Evolutionary conservation across 2,113 vertebrate genomes (phyloP).

Genomic region (Hystrix brachyura): DNA sequence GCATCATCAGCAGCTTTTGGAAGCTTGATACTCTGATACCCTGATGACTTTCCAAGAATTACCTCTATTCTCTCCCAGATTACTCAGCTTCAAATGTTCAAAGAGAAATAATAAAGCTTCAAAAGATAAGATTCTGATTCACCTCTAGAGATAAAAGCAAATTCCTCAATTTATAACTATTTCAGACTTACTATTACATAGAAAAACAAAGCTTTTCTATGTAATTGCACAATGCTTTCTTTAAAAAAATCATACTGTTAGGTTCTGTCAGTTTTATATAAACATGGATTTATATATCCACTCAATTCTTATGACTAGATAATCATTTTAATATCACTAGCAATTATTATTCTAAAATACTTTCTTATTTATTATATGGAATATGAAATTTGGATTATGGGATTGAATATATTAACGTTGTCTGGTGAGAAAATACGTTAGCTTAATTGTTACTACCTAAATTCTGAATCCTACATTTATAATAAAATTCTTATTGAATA

Average conservation of each 20-base stretch:
- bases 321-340: not conserved
- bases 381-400: constrained; percentile 21
- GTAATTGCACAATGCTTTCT: not conserved
- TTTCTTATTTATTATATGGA: not conserved
- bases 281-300: not conserved
- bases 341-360: not conserved
- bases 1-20: not conserved
- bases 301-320: not conserved
- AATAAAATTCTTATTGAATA: not conserved
- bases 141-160: not conserved
- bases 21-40: not conserved
- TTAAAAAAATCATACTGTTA: not conserved
- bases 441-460: not conserved
- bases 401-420: not conserved
- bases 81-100: not conserved
- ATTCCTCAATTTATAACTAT: not conserved
- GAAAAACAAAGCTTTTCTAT: not conserved
- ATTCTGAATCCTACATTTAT: not conserved
- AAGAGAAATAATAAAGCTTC: not conserved
- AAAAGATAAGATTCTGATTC: not conserved
- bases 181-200: not conserved
- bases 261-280: not conserved
- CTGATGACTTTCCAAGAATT: not conserved
- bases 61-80: not conserved
- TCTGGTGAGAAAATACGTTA: not conserved